Conservation (phyloP, 2,113 vertebrate genomes). For the Catharus fuscescens region DNA sequence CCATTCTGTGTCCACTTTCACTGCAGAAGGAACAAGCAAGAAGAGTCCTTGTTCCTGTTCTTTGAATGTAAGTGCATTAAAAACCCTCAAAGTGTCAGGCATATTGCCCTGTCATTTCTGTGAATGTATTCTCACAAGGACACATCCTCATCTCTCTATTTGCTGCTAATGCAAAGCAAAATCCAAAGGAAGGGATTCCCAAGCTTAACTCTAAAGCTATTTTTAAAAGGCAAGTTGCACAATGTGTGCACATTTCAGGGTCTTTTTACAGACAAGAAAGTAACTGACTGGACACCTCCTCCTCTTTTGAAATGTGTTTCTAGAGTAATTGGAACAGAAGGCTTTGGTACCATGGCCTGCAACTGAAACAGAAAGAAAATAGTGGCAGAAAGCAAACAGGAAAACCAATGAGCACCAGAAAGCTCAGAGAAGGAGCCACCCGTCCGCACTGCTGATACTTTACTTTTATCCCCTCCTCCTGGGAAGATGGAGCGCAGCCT, state of each 20-base stretch:
- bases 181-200: background rate
- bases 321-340: conserved; percentile 5
- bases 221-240: background rate
- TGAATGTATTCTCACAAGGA: background rate
- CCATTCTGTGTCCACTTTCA: background rate
- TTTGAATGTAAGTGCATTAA: background rate
- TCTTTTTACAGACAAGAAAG: background rate
- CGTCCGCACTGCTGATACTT: conserved; percentile 75
- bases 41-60: background rate
- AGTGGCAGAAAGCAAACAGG: background rate
- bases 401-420: background rate
- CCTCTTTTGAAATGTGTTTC: conserved; percentile 29
- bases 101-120: background rate
- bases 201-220: background rate
- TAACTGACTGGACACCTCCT: conserved; percentile 6
- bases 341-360: background rate
- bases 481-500: conserved; percentile 98
- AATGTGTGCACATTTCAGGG: background rate
- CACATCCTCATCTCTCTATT: background rate
- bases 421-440: background rate
- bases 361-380: background rate
- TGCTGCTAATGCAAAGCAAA: background rate
- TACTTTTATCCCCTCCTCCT: conserved; percentile 97
- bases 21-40: background rate
- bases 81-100: background rate